Conservation (phyloP, 2,888 invertebrate species). For the Microctonus hyperodae region DNA sequence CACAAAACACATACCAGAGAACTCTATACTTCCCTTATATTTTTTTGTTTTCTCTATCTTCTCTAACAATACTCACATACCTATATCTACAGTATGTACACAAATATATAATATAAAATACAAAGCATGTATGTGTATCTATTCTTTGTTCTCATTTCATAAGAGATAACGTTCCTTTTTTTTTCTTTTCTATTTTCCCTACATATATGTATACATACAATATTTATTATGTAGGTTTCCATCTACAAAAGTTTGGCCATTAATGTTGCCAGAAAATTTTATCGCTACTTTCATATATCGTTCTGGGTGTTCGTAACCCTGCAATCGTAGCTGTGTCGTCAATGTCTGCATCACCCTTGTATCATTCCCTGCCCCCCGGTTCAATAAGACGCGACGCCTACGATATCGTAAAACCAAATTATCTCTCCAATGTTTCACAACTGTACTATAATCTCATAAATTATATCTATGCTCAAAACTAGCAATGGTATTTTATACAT, state of each 20-base stretch:
- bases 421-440: constrained; percentile 10
- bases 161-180: not conserved
- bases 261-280: constrained; percentile 48
- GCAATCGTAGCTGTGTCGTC: not conserved
- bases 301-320: constrained; percentile 17
- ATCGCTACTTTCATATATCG: constrained; percentile 35
- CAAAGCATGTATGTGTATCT: not conserved
- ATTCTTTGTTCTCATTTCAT: not conserved
- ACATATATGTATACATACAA: too few species aligned
- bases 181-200: constrained; percentile 32
- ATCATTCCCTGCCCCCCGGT: not conserved
- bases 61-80: not conserved
- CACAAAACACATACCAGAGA: not conserved
- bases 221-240: too few species aligned
- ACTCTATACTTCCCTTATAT: not conserved
- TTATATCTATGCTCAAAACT: too few species aligned
- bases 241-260: constrained; percentile 45
- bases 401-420: constrained; percentile 34
- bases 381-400: constrained; percentile 26
- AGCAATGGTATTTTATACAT: too few species aligned
- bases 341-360: not conserved
- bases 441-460: constrained; percentile 15
- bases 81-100: too few species aligned
- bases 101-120: too few species aligned
- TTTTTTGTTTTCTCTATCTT: constrained; percentile 12